A percentile compares a stretch with the other conserved stretches of the same genome.
phyloP scores from a whole-genome alignment of 2,888 invertebrate species.

The Latrodectus hesperus region DNA sequence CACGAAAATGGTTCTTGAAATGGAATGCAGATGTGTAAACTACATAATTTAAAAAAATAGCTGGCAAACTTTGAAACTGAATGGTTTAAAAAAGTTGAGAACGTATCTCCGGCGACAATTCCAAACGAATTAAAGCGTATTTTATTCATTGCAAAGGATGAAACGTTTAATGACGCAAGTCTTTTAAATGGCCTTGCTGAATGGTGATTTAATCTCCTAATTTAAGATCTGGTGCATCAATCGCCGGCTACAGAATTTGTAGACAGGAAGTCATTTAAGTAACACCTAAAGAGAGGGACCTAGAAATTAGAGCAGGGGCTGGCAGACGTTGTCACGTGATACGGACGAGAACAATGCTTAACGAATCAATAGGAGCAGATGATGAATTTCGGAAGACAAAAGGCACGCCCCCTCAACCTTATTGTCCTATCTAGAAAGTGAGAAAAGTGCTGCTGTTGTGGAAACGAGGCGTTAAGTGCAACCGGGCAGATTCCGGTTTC shows the following conservation, averaged over 20 bases:
- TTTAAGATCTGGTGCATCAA: slow-evolving; percentile 20
- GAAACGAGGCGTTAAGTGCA: slow-evolving; percentile 47
- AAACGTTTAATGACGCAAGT: neutral
- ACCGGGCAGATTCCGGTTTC: slow-evolving; percentile 35
- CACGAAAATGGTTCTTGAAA: no score
- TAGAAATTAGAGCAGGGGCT: slow-evolving; percentile 15
- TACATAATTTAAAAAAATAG: no score
- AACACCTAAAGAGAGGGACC: slow-evolving; percentile 4
- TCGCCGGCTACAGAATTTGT: slow-evolving; percentile 20
- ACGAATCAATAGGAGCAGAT: slow-evolving; percentile 56
- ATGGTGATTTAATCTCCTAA: slow-evolving; percentile 10
- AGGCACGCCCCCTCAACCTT: slow-evolving; percentile 21
- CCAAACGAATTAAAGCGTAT: no score
- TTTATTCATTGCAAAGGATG: no score
- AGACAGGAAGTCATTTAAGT: slow-evolving; percentile 42
- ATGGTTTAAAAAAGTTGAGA: neutral
- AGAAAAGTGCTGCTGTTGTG: slow-evolving; percentile 32
- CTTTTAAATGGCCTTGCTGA: slow-evolving; percentile 3
- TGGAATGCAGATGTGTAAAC: no score
- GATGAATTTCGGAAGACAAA: slow-evolving; percentile 57
- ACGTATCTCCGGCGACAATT: neutral
- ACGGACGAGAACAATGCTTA: slow-evolving; percentile 48
- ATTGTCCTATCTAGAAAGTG: slow-evolving; percentile 19
- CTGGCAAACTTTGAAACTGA: neutral
- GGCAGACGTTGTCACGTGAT: slow-evolving; percentile 31